These are phyloP conservation scores for Dallia pectoralis DNA, from an alignment of 2,797 vertebrate genomes.

Conservation along the genomic window DNA sequence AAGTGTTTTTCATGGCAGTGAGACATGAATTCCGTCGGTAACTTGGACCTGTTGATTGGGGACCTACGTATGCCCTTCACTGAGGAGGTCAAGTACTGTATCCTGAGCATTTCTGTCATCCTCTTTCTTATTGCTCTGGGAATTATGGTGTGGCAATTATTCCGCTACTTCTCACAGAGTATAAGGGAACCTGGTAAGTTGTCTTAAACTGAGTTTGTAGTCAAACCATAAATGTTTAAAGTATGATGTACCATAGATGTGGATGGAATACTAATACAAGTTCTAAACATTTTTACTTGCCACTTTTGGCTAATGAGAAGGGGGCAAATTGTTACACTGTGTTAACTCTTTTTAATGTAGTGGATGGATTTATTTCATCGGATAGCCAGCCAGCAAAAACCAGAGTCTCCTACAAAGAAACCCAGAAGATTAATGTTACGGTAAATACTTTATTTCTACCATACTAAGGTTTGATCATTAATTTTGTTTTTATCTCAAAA, in stretches of 20 bases:
- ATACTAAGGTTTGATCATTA: neutral
- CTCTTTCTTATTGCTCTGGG: constrained; percentile 70
- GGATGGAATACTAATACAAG: neutral
- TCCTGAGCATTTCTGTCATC: constrained; percentile 65
- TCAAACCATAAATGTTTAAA: neutral
- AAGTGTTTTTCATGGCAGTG: neutral
- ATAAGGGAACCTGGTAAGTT: constrained; percentile 1
- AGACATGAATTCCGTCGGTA: constrained; percentile 32
- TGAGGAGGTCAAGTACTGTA: constrained; percentile 66
- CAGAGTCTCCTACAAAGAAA: constrained; percentile 31
- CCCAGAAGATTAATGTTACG: constrained; percentile 30
- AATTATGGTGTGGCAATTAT: constrained; percentile 74
- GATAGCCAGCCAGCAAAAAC: constrained; percentile 26
- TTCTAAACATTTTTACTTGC: neutral
- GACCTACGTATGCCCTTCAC: constrained; percentile 62
- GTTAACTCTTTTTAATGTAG: neutral
- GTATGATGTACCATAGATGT: neutral
- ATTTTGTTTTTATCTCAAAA: neutral
- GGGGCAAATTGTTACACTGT: neutral
- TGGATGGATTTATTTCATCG: constrained; percentile 31
- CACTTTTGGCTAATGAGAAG: neutral
- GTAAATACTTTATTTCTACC: constrained; percentile 38
- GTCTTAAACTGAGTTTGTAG: neutral
- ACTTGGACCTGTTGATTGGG: constrained; percentile 15
- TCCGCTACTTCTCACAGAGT: constrained; percentile 56